Evolutionary conservation across 2,888 invertebrate species (phyloP).

Genomic region (Nephrotoma flavescens): DNA sequence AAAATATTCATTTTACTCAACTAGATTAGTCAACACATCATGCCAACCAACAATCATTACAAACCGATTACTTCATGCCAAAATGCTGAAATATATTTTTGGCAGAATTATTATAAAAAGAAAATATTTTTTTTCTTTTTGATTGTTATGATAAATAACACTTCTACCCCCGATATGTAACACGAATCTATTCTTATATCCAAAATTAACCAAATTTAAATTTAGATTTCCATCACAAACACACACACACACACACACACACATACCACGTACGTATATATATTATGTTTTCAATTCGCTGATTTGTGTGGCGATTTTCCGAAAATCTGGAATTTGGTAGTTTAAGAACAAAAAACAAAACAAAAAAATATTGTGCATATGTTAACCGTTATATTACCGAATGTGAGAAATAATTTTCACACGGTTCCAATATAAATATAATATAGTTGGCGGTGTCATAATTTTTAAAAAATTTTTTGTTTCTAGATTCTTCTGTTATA

Average conservation of each 20-base stretch:
- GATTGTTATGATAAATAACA: neutral
- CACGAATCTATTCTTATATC: neutral
- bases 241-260: neutral
- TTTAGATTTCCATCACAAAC: neutral
- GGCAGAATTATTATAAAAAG: neutral
- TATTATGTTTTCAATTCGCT: neutral
- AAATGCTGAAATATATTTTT: neutral
- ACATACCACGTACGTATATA: neutral
- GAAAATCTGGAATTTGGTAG: neutral
- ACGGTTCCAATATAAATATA: neutral
- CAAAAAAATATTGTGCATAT: neutral
- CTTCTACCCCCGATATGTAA: neutral
- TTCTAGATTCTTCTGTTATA: neutral
- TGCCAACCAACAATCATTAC: neutral
- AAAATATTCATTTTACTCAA: neutral
- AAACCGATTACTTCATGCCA: neutral
- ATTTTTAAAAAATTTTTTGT: neutral
- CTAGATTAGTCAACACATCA: neutral
- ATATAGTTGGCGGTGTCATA: neutral
- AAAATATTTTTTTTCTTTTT: neutral
- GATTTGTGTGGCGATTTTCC: neutral
- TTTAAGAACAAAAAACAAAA: too few relatives aligned
- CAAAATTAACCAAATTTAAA: neutral
- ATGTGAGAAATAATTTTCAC: neutral
- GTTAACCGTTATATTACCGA: neutral